phyloP scores from a whole-genome alignment of 2,797 vertebrate genomes.

The Lophius americanus region DNA sequence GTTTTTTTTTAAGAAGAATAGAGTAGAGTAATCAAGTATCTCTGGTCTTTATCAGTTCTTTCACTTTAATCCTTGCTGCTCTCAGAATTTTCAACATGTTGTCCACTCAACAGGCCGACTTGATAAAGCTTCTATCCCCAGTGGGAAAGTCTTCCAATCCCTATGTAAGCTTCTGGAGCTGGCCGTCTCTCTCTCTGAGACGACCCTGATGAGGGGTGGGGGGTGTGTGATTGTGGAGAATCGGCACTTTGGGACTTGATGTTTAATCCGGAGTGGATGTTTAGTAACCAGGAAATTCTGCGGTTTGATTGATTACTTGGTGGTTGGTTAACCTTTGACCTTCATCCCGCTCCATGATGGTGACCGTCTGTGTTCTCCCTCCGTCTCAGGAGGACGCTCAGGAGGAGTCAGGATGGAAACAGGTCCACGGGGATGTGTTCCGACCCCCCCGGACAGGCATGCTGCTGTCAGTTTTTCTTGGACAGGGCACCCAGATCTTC shows the following conservation, averaged over 20 bases:
- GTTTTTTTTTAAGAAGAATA: no score
- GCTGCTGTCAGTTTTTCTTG: constrained; percentile 90
- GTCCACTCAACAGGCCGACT: constrained; percentile 82
- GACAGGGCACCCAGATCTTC: constrained; percentile 93
- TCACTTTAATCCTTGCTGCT: background rate
- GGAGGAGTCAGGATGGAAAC: constrained; percentile 94
- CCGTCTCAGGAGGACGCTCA: constrained; percentile 85
- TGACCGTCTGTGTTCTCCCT: constrained; percentile 24
- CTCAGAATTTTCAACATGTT: constrained; percentile 62
- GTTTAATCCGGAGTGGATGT: constrained; percentile 62
- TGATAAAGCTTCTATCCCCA: constrained; percentile 78
- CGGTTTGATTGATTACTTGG: constrained; percentile 42
- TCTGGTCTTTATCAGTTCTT: no score
- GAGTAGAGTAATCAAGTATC: no score
- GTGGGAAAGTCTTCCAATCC: constrained; percentile 58
- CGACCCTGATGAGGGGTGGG: constrained; percentile 52
- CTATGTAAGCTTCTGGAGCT: constrained; percentile 79
- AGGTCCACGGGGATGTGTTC: constrained; percentile 91
- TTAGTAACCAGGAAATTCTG: constrained; percentile 8
- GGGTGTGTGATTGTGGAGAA: constrained; percentile 59
- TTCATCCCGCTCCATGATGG: background rate
- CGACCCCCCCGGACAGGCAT: constrained; percentile 89
- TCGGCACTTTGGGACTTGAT: constrained; percentile 9
- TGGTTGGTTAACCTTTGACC: constrained; percentile 44
- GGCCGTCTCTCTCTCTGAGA: no score